phyloP scores from a whole-genome alignment of 2,797 vertebrate genomes.

The Pelodytes ibericus region DNA sequence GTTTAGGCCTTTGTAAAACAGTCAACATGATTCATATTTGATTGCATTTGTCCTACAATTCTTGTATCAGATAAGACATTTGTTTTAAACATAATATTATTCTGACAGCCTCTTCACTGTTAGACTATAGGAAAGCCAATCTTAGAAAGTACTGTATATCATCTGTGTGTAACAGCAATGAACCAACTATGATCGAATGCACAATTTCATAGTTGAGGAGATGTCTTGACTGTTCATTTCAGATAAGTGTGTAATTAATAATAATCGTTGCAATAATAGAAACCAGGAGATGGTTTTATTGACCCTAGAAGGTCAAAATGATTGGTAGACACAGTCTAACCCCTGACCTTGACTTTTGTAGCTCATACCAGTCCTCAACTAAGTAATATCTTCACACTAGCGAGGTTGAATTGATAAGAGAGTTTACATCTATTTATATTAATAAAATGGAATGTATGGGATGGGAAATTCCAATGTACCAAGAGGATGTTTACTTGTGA shows the following conservation, averaged over 20 bases:
- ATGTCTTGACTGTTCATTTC: conserved; percentile 22
- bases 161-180: conserved; percentile 27
- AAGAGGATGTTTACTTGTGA: background rate
- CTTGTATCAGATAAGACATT: conserved; percentile 48
- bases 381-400: background rate
- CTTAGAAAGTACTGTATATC: conserved; percentile 30
- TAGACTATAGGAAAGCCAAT: conserved; percentile 30
- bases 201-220: conserved; percentile 30
- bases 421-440: conserved; percentile 2
- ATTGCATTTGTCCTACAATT: conserved; percentile 40
- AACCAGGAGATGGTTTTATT: conserved; percentile 13
- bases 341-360: conserved; percentile 27
- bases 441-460: background rate
- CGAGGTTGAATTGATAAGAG: background rate
- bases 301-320: conserved; percentile 22
- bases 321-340: conserved; percentile 26
- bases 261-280: conserved; percentile 17
- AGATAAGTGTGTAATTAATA: conserved; percentile 45
- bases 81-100: conserved; percentile 51
- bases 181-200: conserved; percentile 17
- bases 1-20: conserved; percentile 19
- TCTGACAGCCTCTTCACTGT: conserved; percentile 43
- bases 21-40: conserved; percentile 46
- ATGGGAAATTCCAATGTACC: background rate
- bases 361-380: background rate